Percentiles rank a stretch among this genome's conserved stretches.
These are phyloP conservation scores for Loris lydekkerianus DNA, from an alignment of 2,797 vertebrate species.

Conservation along the genomic window DNA sequence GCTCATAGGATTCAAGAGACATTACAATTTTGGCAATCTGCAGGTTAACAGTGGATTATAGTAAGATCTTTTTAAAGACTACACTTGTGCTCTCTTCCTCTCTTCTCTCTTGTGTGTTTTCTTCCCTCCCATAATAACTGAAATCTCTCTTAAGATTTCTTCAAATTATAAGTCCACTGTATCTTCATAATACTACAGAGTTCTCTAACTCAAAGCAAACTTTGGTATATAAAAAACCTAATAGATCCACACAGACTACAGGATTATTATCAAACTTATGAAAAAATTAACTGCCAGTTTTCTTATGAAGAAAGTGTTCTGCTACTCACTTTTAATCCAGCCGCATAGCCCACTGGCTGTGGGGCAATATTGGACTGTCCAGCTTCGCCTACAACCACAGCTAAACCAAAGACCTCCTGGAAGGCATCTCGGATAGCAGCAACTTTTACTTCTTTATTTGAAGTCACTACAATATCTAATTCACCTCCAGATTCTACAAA, in stretches of 20 bases:
- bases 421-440: slow-evolving; percentile 96
- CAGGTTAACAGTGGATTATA: neutral
- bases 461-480: slow-evolving; percentile 96
- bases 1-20: neutral
- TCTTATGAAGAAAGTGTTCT: neutral
- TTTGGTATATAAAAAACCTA: slow-evolving; percentile 48
- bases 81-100: neutral
- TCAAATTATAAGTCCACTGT: slow-evolving; percentile 3
- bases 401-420: slow-evolving; percentile 98
- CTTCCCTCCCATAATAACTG: neutral
- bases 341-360: slow-evolving; percentile 97
- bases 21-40: neutral
- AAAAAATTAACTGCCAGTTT: slow-evolving; percentile 5
- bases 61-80: neutral
- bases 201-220: slow-evolving; percentile 22
- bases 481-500: slow-evolving; percentile 96
- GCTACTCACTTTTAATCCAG: slow-evolving; percentile 94
- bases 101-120: neutral
- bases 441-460: slow-evolving; percentile 94
- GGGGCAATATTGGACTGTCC: slow-evolving; percentile 97
- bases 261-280: neutral
- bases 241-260: neutral
- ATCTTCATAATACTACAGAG: neutral
- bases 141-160: slow-evolving; percentile 26
- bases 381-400: slow-evolving; percentile 95